Base-by-base conservation (phyloP, 2,113 vertebrate genomes). In the Nyctibius bracteatus region DNA sequence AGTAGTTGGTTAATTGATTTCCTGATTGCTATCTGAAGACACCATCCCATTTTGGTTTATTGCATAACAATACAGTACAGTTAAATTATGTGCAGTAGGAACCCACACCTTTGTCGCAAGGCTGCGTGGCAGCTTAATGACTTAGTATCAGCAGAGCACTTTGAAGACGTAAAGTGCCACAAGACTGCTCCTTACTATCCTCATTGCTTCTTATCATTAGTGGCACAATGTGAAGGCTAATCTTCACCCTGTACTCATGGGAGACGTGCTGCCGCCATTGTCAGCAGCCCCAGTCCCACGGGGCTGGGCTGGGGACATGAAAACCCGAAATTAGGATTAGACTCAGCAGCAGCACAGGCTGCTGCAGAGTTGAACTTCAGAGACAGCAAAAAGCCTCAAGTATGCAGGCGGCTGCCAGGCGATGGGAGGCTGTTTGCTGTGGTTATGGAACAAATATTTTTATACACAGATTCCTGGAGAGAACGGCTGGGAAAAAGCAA, bases 381-480 rank as follows among this genome's bases (percentile, higher is more conserved):
- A 88, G 55, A 12, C 2, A 0, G 75, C 44, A 67, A 72, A 92
- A 90, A 86, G 71, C 94, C 94, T 88, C 80, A 94, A 96, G 68
- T 44, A 90, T 78, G 90, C 75, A 49, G 81, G 58, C 10, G 0
- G 57, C 88, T 93, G 88, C 81, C 90, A 88, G 79, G 63, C 33
- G 0, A 88, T 37, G 55, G 61, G 73, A 90, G 75, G 75, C 74
- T 96, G 55, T 25, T 95, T 0, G 0, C 94, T 88, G 88, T 31
- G 80, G 88, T 88, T 96, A 59, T 78, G 65, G 88, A 94, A 88
- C 52, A 90, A 88, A 59, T 90, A 90, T 83, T 93, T 96, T 82
- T 84, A 68, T 85, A 82, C 71, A 92, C 24, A 62, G 71, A 90
- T 94, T 93, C 92, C 86, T 94, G 77, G 75, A 90, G 82, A 86